Evolutionary conservation across 2,888 invertebrate species (phyloP), one percentile per base, ranked within the genome.

Genomic region (Sphaeridia pumilis): DNA sequence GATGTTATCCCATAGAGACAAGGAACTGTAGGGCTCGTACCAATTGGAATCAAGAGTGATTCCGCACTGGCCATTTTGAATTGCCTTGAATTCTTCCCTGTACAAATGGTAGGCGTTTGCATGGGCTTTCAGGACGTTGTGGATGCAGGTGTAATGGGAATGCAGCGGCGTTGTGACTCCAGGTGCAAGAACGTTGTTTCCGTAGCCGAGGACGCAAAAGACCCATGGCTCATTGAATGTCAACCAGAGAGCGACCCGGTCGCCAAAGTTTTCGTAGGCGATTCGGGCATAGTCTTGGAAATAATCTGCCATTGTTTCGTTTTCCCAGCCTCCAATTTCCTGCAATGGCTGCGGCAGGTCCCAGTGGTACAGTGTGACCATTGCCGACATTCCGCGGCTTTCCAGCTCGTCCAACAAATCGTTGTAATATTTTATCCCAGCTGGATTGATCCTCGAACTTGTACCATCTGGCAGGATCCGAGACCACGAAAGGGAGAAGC

Each of bases 361-460:
- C 56, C 52, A 55, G 27, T 57, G 55, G 28, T 54, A 52, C 20
- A 52, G n/a, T 1, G 55, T 69, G 43, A 79, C 75, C 55, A 79
- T 67, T 0, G 83, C 82, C 50, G 71, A 68, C 52, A 83, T 79
- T 14, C 73, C 74, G 49, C 74, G 72, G 1, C 70, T 72, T 5
- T 81, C 59, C 5, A 87, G 73, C 64, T 80, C 82, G 65, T 84
- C 74, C 49, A 89, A 82, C 42, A 90, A 70, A 60, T 81, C 77
- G 66, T 79, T 81, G 69, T 90, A 90, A 70, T 87, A 86, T 53
- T 78, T 72, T 12, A 89, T 74, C 20, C 85, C 89, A 2, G 76
- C 74, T 36, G 75, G 71, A 67, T 84, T 89, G 21, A 85, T 44
- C 26, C 24, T 17, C 5, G 34, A 56, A 5, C 45, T 42, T 3